Evolutionary conservation across 2,113 vertebrate genomes (phyloP).

Genomic region (Pituophis catenifer): DNA sequence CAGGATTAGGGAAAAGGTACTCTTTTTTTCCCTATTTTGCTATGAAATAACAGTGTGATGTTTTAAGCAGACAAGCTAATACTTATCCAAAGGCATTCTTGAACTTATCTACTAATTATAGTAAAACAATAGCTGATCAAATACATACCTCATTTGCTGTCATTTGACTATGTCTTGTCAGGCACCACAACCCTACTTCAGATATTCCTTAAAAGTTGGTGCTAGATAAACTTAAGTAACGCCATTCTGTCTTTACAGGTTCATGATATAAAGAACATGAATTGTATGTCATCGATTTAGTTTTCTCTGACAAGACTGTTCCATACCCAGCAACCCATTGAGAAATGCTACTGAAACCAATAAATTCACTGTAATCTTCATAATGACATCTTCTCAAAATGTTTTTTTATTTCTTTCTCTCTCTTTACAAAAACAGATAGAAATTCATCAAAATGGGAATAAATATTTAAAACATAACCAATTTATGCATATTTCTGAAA

Average conservation of each 20-base stretch:
- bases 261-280: not conserved
- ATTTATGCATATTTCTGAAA: conserved; percentile 46
- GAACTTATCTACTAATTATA: not conserved
- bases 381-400: conserved; percentile 2
- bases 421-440: conserved; percentile 12
- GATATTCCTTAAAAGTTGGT: not conserved
- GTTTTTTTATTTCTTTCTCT: conserved; percentile 25
- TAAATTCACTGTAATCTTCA: not conserved
- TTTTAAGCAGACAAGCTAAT: not conserved
- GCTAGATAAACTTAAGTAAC: not conserved
- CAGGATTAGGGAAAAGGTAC: not conserved
- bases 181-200: not conserved
- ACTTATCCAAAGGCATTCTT: not conserved
- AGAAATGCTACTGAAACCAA: not conserved
- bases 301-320: not conserved
- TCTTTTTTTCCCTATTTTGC: not conserved
- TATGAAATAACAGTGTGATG: not conserved
- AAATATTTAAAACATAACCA: conserved; percentile 42
- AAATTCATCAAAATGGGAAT: conserved; percentile 21
- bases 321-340: not conserved
- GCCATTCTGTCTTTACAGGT: not conserved
- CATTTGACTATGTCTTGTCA: not conserved
- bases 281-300: not conserved
- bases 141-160: too few species aligned
- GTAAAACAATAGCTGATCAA: not conserved